Conservation (phyloP, 1,140 invertebrate genomes). For the Lysiphlebus fabarum region DNA sequence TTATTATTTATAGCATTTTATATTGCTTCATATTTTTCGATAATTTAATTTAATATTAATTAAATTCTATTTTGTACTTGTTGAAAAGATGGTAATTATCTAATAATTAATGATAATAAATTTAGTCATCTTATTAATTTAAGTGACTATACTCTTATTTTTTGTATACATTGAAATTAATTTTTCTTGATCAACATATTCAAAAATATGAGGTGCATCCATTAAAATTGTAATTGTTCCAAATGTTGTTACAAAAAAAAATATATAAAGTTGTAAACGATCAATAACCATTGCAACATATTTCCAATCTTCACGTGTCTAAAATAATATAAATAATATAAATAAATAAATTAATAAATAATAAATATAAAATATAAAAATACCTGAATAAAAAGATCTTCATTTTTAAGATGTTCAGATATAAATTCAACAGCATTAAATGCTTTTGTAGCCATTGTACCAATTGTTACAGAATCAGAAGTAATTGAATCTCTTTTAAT, state of each 20-base stretch:
- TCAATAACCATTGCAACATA: slow-evolving; percentile 99
- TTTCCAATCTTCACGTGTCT: slow-evolving; percentile 99
- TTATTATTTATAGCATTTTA: too few species aligned
- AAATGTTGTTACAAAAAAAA: slow-evolving; percentile 95
- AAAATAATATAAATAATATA: slow-evolving; percentile 35
- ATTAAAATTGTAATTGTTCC: slow-evolving; percentile 94
- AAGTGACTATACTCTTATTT: too few species aligned
- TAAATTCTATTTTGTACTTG: too few species aligned
- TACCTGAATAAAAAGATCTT: slow-evolving; percentile 96
- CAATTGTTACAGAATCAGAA: slow-evolving; percentile 83
- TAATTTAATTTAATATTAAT: too few species aligned
- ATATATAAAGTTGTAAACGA: slow-evolving; percentile 92
- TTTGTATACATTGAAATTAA: slow-evolving; percentile 84
- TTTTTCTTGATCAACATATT: slow-evolving; percentile 95
- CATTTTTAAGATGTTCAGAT: slow-evolving; percentile 93
- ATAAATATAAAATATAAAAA: background rate
- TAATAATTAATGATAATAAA: too few species aligned
- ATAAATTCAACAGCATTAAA: slow-evolving; percentile 98
- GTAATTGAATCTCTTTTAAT: slow-evolving; percentile 82
- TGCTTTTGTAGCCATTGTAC: slow-evolving; percentile 89
- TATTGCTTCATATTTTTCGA: too few species aligned
- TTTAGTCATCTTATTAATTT: too few species aligned
- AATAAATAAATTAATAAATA: background rate
- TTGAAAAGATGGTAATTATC: too few species aligned
- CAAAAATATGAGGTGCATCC: slow-evolving; percentile 98